Evolutionary conservation across 2,888 invertebrate species (phyloP).

Genomic region (Metellina segmentata): DNA sequence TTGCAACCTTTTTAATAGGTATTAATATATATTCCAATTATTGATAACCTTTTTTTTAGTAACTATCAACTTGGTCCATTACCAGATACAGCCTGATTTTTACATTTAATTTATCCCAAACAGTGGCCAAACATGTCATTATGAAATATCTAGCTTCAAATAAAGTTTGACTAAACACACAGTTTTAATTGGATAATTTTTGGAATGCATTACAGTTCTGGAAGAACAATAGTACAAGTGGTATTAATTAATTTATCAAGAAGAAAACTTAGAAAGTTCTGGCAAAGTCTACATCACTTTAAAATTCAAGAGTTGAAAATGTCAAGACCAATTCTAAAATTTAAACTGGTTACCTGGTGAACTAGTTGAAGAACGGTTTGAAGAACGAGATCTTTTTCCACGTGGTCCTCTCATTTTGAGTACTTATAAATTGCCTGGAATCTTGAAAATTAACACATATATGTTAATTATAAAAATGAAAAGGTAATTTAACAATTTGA

Average conservation of each 20-base stretch:
- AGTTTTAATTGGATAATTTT: neutral
- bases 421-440: neutral
- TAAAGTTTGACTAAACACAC: neutral
- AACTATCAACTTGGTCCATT: too few relatives aligned
- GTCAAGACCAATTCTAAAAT: neutral
- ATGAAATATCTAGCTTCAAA: too few relatives aligned
- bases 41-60: too few relatives aligned
- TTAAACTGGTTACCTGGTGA: constrained; percentile 32
- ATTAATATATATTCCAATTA: too few relatives aligned
- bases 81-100: too few relatives aligned
- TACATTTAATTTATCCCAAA: too few relatives aligned
- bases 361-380: constrained; percentile 35
- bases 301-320: neutral
- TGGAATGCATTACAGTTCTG: neutral
- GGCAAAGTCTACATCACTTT: neutral
- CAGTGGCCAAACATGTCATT: too few relatives aligned
- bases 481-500: neutral
- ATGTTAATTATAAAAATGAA: neutral
- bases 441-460: neutral
- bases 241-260: neutral
- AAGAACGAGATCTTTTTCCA: constrained; percentile 31
- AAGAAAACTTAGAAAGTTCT: neutral
- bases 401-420: constrained; percentile 32
- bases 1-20: too few relatives aligned
- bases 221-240: neutral